Evolutionary conservation across 2,113 vertebrate genomes (phyloP), one percentile per base, ranked within the genome.

Genomic region (Carlito syrichta): DNA sequence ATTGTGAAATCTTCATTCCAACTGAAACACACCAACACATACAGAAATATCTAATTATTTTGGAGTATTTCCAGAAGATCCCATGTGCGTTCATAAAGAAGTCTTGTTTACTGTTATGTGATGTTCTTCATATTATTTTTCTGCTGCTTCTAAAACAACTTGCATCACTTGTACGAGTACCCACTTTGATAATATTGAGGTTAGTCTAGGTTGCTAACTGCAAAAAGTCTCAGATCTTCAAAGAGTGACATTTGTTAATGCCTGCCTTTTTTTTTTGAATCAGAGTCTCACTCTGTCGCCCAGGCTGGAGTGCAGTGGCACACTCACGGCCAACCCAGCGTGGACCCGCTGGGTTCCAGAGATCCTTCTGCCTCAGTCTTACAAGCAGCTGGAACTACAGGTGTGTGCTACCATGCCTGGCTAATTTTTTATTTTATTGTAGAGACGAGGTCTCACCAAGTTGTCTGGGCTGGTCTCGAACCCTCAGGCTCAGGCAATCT

Each of bases 181-280:
- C 30, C 3, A 23, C 5, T 13, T 71, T 63, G 16, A 17, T 87
- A 73, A 74, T 56, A 17, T 12, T 32, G 60, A 54, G 1, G 23
- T 38, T 6, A 84, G 11, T 52, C 19, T 43, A 81, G 0, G 6
- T 2, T 40, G 13, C 14, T 52, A 83, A 43, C 2, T 81, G 0
- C 1, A 52, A 58, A 45, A 48, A 2, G 1, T 30, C 58, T 4
- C 35, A 74, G 0, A 69, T 9, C 0, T 86, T 2, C 2, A 89
- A 0, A 23, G 74, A 38, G 0, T 50, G 16, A 90, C 27, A 50
- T 93, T 35, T 79, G 8, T 25, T 71, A 45, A 87, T n/a, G n/a
- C n/a, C n/a, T n/a, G n/a, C n/a, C n/a, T n/a, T n/a, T n/a, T n/a
- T n/a, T n/a, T n/a, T n/a, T n/a, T n/a, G n/a, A n/a, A n/a, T n/a